Evolutionary conservation across 2,888 invertebrate genomes (phyloP).

Genomic region (Plagodis pulveraria): DNA sequence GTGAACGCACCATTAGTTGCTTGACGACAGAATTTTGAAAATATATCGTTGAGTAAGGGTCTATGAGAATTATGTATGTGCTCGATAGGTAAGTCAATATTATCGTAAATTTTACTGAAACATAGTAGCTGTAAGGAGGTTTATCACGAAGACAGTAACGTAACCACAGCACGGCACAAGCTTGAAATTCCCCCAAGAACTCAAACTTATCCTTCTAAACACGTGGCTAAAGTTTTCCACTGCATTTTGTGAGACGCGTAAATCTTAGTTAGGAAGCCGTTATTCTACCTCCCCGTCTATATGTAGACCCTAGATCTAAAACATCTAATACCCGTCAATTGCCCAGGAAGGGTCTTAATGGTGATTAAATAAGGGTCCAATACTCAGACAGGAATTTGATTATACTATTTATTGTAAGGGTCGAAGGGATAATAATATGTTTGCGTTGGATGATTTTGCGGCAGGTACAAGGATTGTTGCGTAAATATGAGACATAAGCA

Average conservation of each 20-base stretch:
- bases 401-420: constrained; percentile 38
- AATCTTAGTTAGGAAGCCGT: constrained; percentile 40
- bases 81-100: no score
- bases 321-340: constrained; percentile 48
- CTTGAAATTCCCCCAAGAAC: no score
- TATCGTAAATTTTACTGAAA: no score
- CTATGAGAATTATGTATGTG: no score
- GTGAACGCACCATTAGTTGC: no score
- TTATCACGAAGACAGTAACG: no score
- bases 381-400: constrained; percentile 39
- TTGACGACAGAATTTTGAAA: no score
- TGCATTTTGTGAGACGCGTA: constrained; percentile 28
- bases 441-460: constrained; percentile 24
- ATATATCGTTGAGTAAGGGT: no score
- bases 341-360: constrained; percentile 46
- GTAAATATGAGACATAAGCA: constrained; percentile 16
- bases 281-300: constrained; percentile 33
- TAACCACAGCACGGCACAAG: no score
- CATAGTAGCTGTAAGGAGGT: no score
- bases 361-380: constrained; percentile 56
- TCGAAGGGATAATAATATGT: constrained; percentile 41
- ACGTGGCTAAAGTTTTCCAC: constrained; percentile 15
- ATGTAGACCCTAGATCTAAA: constrained; percentile 33
- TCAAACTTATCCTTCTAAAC: not conserved
- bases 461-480: constrained; percentile 7